Evolutionary conservation across 2,113 vertebrate genomes (phyloP).

Genomic region (Odontesthes bonariensis): DNA sequence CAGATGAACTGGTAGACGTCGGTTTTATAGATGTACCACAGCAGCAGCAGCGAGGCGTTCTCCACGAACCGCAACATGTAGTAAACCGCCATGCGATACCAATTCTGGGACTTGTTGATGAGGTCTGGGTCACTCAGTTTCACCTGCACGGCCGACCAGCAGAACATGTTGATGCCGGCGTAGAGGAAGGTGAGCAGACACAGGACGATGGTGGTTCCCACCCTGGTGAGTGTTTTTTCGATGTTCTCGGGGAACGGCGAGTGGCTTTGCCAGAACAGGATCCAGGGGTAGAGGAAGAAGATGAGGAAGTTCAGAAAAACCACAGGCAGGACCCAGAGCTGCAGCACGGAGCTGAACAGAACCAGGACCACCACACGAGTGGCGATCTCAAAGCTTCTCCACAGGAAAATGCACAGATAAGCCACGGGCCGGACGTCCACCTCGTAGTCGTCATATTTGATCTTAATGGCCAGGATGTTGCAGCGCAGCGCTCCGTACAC

Average conservation of each 20-base stretch:
- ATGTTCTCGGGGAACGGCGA: constrained; percentile 96
- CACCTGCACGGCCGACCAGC: constrained; percentile 96
- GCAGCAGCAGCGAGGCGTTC: constrained; percentile 90
- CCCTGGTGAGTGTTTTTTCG: constrained; percentile 91
- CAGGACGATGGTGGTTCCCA: constrained; percentile 93
- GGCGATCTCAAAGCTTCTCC: constrained; percentile 97
- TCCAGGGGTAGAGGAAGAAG: constrained; percentile 94
- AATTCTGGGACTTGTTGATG: constrained; percentile 95
- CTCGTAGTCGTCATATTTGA: constrained; percentile 96
- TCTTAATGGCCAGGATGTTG: constrained; percentile 98
- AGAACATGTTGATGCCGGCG: constrained; percentile 98
- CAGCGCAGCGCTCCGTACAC: constrained; percentile 96
- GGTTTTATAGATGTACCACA: constrained; percentile 92
- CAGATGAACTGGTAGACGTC: constrained; percentile 90
- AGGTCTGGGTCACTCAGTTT: constrained; percentile 92
- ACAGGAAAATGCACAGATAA: constrained; percentile 94
- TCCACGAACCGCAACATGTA: constrained; percentile 93
- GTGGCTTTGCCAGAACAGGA: constrained; percentile 92
- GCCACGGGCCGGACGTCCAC: constrained; percentile 89
- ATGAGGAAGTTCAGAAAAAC: constrained; percentile 88
- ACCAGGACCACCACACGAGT: constrained; percentile 91
- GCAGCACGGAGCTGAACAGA: constrained; percentile 94
- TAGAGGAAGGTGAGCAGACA: constrained; percentile 95
- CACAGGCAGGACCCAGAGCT: constrained; percentile 89
- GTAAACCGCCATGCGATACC: constrained; percentile 90